Base-by-base conservation (phyloP, 2,797 vertebrate species). In the Siniperca obscura region DNA sequence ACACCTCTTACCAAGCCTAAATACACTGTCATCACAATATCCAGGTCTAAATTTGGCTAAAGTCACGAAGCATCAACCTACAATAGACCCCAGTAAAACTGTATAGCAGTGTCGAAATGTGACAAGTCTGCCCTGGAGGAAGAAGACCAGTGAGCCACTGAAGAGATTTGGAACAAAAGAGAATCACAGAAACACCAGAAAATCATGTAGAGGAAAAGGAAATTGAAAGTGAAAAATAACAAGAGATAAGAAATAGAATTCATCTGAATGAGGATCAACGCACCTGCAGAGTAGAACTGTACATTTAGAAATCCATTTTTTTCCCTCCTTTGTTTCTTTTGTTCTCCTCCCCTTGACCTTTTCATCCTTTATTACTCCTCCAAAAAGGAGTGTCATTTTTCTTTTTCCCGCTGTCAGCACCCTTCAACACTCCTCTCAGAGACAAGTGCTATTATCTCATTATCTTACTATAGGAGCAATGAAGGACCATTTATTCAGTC, bases 391-490 rank as follows among this genome's bases (percentile, higher is more conserved):
- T 70, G 87, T 83, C 85, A 86, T 90, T 79, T 85, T 81, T 90
- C 82, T 81, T 89, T 91, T 78, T 10, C 65, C 60, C 44, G 1
- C 82, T 75, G 92, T 91, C 91, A 90, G 89, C 89, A 81, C 59
- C 81, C 71, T 75, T 86, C 85, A 68, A 66, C 78, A 1, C 60
- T 17, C 27, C 84, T 90, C 87, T 86, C 81, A 85, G 50, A 78
- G 76, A 84, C 91, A 67, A 92, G 89, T 78, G 86, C 86, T 73
- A 86, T 91, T 90, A 92, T 88, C 88, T 84, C 78, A 89, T 94
- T 90, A 91, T 89, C 89, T 88, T 78, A 80, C 85, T 85, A 86
- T 46, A 16, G 53, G 75, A 70, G 70, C 62, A 42, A 73, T 53
- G 67, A 21, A 77, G 76, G 76, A 42, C 40, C 71, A 22, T 90